These are phyloP conservation scores for Trogon surrucura DNA, from an alignment of 2,113 vertebrate genomes.

Conservation along the genomic window DNA sequence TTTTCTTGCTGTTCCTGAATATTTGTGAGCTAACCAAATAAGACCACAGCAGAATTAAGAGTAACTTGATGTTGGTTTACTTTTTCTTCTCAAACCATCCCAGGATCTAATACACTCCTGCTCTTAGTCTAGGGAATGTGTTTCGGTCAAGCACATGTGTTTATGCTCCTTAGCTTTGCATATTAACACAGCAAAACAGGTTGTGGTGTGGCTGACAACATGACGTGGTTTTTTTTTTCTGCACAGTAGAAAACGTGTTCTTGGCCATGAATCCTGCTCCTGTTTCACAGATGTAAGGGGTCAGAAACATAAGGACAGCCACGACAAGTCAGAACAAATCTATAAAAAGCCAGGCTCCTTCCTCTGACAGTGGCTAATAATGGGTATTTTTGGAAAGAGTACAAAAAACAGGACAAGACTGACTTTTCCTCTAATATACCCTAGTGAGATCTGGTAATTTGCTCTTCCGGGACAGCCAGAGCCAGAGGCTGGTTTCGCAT, in stretches of 20 bases:
- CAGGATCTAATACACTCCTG: not conserved
- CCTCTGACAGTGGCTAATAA: not conserved
- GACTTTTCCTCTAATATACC: not conserved
- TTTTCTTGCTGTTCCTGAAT: conserved; percentile 23
- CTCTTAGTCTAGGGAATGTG: not conserved
- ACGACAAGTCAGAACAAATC: not conserved
- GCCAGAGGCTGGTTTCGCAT: not conserved
- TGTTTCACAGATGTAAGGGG: not conserved
- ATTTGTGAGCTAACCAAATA: conserved; percentile 9
- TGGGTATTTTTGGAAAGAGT: not conserved
- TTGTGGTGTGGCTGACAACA: not conserved
- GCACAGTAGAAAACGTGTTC: not conserved
- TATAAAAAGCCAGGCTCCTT: not conserved
- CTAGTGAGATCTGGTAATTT: not conserved
- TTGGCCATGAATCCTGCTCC: not conserved
- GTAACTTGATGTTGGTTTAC: not conserved
- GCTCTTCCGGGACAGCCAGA: not conserved
- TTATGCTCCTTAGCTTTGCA: not conserved
- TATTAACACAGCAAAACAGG: not conserved
- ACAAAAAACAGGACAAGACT: not conserved
- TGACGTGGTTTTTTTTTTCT: not conserved
- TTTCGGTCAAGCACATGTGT: not conserved
- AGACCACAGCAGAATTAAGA: not conserved
- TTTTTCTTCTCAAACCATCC: not conserved
- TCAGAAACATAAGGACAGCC: not conserved